Evolutionary conservation across 2,888 invertebrate genomes (phyloP), one percentile per base, ranked within the genome.

Genomic region (Harpalus rubripes): DNA sequence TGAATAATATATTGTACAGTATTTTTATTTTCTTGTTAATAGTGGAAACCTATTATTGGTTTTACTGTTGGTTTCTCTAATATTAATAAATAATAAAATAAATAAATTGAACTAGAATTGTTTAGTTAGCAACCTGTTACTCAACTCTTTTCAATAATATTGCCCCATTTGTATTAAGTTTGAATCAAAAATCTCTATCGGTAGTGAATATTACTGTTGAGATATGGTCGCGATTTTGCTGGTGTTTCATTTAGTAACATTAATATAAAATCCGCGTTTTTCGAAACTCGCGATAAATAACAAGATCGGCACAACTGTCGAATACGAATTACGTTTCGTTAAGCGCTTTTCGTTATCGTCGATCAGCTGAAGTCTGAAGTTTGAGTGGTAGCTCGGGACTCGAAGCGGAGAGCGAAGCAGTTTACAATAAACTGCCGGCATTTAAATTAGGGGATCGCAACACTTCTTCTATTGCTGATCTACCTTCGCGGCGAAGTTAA

Each of bases 381-480:
- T 59, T 59, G 59, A 59, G 59, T 59, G 59, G 59, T 16, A 15
- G 59, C 16, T 15, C 32, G 32, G 32, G 32, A 22, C 10, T 18
- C 65, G 12, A 39, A 68, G 26, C 12, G 26, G 8, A 32, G 12
- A 68, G n/a, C 32, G 68, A 26, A 15, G 32, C 44, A 44, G 44
- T 79, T 79, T 61, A 79, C 79, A 61, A 79, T 79, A 79, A 79
- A 79, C 79, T 79, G 79, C 61, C 39, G 59, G 79, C 65, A 81
- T 81, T 81, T 81, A 81, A 81, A 81, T 81, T 65, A 81, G 44
- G 65, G 65, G 81, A 80, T 80, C 80, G 80, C 41, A 80, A 80
- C 39, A 80, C 61, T 80, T 80, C 22, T 81, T 65, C 65, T 63
- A 81, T 52, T 74, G 44, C 72, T 44, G 72, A 44, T 74, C 72